Percentiles rank a stretch among this genome's conserved stretches.
Evolutionary conservation across 2,888 invertebrate genomes (phyloP).

Genomic region (Phasia obesa): DNA sequence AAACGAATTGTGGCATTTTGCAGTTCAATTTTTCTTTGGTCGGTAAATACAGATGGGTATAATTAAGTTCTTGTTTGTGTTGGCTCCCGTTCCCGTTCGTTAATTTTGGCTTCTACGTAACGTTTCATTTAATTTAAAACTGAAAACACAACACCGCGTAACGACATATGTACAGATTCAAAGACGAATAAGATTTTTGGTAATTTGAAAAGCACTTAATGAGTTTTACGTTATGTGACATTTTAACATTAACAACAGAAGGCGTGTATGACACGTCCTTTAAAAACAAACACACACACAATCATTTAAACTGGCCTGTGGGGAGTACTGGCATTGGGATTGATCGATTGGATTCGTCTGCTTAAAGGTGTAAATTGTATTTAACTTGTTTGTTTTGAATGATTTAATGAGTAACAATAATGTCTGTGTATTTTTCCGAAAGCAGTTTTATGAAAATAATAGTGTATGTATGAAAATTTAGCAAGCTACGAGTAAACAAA

Average conservation of each 20-base stretch:
- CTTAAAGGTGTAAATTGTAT: conserved; percentile 29
- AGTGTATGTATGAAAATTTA: too few species aligned
- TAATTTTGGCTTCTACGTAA: conserved; percentile 13
- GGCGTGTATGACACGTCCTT: conserved; percentile 43
- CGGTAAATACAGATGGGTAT: conserved; percentile 37
- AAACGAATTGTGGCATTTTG: background rate
- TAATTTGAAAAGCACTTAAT: conserved; percentile 55
- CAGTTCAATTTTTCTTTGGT: background rate
- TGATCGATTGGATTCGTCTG: conserved; percentile 43
- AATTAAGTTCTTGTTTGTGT: conserved; percentile 40
- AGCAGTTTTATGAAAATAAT: too few species aligned
- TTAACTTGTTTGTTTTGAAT: conserved; percentile 22
- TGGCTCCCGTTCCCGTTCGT: background rate
- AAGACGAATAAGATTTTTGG: background rate
- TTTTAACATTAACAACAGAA: conserved; percentile 37
- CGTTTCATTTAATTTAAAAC: background rate
- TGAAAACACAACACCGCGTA: background rate
- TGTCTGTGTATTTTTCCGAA: background rate
- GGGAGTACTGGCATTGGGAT: background rate
- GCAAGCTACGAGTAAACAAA: too few species aligned
- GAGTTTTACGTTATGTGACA: conserved; percentile 57
- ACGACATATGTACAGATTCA: background rate
- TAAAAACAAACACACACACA: background rate
- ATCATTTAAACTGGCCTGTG: background rate
- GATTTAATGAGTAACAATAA: conserved; percentile 25